Evolutionary conservation across 2,888 invertebrate species (phyloP), one percentile per base, ranked within the genome.

Genomic region (Aphidius colemani): DNA sequence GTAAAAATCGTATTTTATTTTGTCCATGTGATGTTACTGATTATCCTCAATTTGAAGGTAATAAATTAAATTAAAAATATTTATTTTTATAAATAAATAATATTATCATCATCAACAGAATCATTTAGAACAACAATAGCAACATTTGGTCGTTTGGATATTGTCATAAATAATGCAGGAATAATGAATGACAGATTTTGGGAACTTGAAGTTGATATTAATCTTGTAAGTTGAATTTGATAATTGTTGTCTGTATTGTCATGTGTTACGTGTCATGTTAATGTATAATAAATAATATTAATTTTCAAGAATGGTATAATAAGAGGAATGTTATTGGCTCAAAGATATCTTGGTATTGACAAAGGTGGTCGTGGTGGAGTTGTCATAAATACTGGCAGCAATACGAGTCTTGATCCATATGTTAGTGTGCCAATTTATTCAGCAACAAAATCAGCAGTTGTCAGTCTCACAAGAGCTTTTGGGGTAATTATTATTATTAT

Each of bases 141-240:
- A 41, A 88, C 88, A 69, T 88, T 90, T 73, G 92, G 91, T 58
- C 86, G 88, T 53, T 84, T 92, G 70, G 92, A 92, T 78, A 90
- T 93, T 68, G 90, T 92, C 10, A 87, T 92, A 67, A 93, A 92
- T 82, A 92, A 92, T 80, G 92, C 92, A 8, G 92, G 92, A 5
- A 88, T 91, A 49, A 88, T 91, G 88, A 90, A 90, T 77, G 91
- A 91, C 75, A 84, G 89, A 71, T 88, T 90, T 74, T 91, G 91
- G 90, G 90, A 91, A 76, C 83, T 90, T 10, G 88, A 90, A 83
- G 88, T 91, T 46, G 90, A 91, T 74, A 89, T 91, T 13, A 93
- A 93, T 83, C 85, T 92, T 81, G 90, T 90, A 83, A 85, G 85
- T 64, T 18, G 13, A 18, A 18, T 2, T 18, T 18, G 13, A 18